Percentiles rank a stretch among this genome's conserved stretches.
Conservation (phyloP, 2,113 vertebrate species). For the Heptranchias perlo region DNA sequence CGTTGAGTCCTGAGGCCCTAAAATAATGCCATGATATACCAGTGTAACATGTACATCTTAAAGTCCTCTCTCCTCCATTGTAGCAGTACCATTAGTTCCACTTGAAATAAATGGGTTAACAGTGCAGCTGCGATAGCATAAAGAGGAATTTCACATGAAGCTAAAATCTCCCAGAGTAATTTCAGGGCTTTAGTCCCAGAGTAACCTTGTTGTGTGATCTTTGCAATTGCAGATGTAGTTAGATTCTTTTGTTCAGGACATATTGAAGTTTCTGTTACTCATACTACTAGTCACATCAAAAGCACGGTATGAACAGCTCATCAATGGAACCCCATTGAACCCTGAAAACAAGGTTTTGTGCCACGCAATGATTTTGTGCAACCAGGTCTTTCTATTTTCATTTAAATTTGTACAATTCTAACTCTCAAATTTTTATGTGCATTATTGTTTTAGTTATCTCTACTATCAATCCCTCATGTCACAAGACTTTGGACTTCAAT, state of each 20-base stretch:
- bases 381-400: not conserved
- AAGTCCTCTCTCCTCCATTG: not conserved
- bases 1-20: too few species aligned
- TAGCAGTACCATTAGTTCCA: not conserved
- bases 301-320: not conserved
- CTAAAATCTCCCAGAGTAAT: constrained; percentile 2
- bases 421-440: not conserved
- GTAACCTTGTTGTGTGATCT: not conserved
- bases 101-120: not conserved
- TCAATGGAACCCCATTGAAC: not conserved
- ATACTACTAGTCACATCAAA: not conserved
- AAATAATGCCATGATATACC: too few species aligned
- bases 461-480: not conserved
- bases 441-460: not conserved
- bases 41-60: not conserved
- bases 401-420: not conserved
- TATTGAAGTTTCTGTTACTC: not conserved
- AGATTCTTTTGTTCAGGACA: not conserved
- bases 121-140: not conserved
- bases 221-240: not conserved
- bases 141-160: not conserved
- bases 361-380: not conserved
- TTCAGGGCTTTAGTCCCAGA: not conserved
- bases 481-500: not conserved
- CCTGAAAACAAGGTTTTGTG: not conserved